Conservation (phyloP, 2,888 invertebrate genomes). For the Cosmopolites sordidus region DNA sequence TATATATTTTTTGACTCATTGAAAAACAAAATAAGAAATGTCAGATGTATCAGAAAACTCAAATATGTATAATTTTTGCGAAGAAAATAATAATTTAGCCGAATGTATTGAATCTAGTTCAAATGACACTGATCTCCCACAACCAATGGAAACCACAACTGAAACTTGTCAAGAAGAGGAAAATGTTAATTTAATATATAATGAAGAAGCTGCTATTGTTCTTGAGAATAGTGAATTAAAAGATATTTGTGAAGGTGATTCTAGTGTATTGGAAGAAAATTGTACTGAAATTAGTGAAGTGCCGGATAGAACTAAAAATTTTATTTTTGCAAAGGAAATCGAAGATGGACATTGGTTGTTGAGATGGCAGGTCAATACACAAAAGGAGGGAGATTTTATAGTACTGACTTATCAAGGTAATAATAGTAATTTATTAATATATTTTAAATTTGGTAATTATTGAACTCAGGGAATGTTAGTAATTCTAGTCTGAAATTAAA, state of each 20-base stretch:
- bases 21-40: neutral
- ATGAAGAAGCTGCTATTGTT: neutral
- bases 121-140: neutral
- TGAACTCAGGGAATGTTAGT: too few species aligned
- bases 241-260: conserved; percentile 6
- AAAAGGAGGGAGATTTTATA: conserved; percentile 53
- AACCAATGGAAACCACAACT: neutral
- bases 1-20: neutral
- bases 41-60: neutral
- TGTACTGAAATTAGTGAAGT: neutral
- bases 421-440: too few species aligned
- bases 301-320: neutral
- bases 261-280: neutral
- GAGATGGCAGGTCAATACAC: conserved; percentile 50
- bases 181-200: conserved; percentile 1
- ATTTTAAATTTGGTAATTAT: too few species aligned
- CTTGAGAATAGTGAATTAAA: neutral
- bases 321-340: conserved; percentile 41
- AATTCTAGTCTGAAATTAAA: too few species aligned
- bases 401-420: conserved; percentile 56
- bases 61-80: neutral
- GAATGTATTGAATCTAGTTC: neutral
- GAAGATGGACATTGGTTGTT: conserved; percentile 44
- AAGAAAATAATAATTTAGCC: neutral
- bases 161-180: neutral